Evolutionary conservation across 2,113 vertebrate genomes (phyloP).

Genomic region (Vulpes lagopus): DNA sequence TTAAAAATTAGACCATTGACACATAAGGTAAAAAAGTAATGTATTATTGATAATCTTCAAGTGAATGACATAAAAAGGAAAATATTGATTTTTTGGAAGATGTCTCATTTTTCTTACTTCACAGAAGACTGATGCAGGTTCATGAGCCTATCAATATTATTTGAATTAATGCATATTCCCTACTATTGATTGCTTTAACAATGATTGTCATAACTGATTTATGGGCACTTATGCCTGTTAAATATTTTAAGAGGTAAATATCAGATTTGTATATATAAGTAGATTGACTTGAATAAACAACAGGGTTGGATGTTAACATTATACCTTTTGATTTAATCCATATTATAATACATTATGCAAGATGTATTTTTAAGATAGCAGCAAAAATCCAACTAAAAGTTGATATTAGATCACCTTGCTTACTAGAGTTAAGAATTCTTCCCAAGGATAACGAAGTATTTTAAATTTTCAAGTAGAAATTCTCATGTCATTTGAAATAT

Average conservation of each 20-base stretch:
- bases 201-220: slow-evolving; percentile 93
- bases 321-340: slow-evolving; percentile 82
- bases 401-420: not conserved
- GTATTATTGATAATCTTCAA: slow-evolving; percentile 89
- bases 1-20: slow-evolving; percentile 83
- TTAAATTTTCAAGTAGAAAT: not conserved
- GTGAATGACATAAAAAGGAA: slow-evolving; percentile 89
- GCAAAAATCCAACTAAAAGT: slow-evolving; percentile 67
- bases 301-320: slow-evolving; percentile 85
- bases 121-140: slow-evolving; percentile 89
- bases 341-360: slow-evolving; percentile 81
- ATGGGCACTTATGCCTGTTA: slow-evolving; percentile 90
- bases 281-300: slow-evolving; percentile 87
- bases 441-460: not conserved
- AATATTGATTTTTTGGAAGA: slow-evolving; percentile 90
- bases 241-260: slow-evolving; percentile 92
- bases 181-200: slow-evolving; percentile 91
- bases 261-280: slow-evolving; percentile 87
- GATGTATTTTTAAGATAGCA: slow-evolving; percentile 71
- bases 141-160: slow-evolving; percentile 90
- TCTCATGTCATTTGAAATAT: slow-evolving; percentile 21
- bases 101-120: slow-evolving; percentile 92
- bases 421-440: slow-evolving; percentile 42
- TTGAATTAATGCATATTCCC: slow-evolving; percentile 93
- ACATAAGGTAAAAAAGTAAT: slow-evolving; percentile 87